Conservation (phyloP, 2,797 vertebrate genomes). For the Sebastes minor region DNA sequence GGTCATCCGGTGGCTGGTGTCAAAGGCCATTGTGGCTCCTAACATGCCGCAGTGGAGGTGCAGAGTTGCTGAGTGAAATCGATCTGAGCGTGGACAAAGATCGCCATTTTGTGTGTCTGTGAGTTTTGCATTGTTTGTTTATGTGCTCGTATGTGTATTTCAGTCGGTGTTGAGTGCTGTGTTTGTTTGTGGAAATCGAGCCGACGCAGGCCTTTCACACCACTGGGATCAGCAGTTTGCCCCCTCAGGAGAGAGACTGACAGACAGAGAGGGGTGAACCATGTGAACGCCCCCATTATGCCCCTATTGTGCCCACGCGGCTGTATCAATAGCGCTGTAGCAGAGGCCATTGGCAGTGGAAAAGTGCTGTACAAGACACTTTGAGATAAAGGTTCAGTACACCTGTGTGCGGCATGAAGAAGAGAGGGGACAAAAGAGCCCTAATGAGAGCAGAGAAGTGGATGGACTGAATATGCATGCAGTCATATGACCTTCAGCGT, state of each 20-base stretch:
- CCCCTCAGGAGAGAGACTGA: slow-evolving; percentile 60
- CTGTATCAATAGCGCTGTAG: slow-evolving; percentile 66
- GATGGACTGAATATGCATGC: not conserved
- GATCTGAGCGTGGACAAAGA: slow-evolving; percentile 68
- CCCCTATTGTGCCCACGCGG: slow-evolving; percentile 69
- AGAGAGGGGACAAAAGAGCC: slow-evolving; percentile 37
- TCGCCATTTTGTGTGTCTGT: slow-evolving; percentile 42
- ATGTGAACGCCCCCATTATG: slow-evolving; percentile 69
- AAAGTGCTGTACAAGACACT: slow-evolving; percentile 79
- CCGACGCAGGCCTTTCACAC: slow-evolving; percentile 74
- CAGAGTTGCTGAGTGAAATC: slow-evolving; percentile 75
- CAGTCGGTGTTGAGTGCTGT: slow-evolving; percentile 9
- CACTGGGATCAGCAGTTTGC: slow-evolving; percentile 81
- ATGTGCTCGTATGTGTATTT: not conserved
- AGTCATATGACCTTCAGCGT: slow-evolving; percentile 4
- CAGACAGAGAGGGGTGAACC: slow-evolving; percentile 59
- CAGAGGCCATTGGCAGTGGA: slow-evolving; percentile 53
- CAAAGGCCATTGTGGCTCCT: slow-evolving; percentile 65
- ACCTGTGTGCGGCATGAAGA: slow-evolving; percentile 45
- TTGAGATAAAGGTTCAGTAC: slow-evolving; percentile 66
- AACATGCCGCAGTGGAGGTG: slow-evolving; percentile 36
- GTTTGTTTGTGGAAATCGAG: slow-evolving; percentile 76
- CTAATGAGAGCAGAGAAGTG: slow-evolving; percentile 23
- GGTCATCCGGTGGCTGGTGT: slow-evolving; percentile 46
- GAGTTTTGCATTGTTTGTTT: slow-evolving; percentile 45